Evolutionary conservation across 2,113 vertebrate genomes (phyloP), one percentile per base, ranked within the genome.

Genomic region (Rhinopomastus cyanomelas): DNA sequence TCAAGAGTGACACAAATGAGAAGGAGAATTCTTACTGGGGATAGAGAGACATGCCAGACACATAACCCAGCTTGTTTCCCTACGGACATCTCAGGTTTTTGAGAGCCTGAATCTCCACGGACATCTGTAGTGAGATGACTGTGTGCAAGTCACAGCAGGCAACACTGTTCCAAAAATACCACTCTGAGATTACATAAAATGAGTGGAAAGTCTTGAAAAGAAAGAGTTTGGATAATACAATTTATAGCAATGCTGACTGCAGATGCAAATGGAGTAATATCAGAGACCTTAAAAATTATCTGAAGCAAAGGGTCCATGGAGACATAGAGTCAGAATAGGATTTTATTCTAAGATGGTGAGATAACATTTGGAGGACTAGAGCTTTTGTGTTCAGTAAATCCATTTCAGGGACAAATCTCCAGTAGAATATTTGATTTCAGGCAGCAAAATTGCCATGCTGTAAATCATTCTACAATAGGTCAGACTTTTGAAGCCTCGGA

Each of bases 211-310:
- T 29, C 34, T 65, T 59, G 57, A 79, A 34, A 51, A 69, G 25
- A 69, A 69, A 53, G 23, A 7, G 34, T 77, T 90, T 93, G 86
- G 82, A 84, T 89, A 76, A 78, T 91, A 85, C 51, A 78, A 68
- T 94, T 94, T 91, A 81, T 81, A 69, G 73, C 77, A 92, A 68
- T 95, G 86, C 57, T 66, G 73, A 39, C 53, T 85, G 65, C 18
- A 76, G 93, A 93, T 91, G 83, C 77, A 91, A 94, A 95, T 84
- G 49, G 84, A 92, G 79, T 59, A 16, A 22, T 88, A 85, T 61
- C 80, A 55, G 62, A 69, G 77, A 89, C 92, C 92, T 94, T 95
- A 94, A 93, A 85, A 91, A 81, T 48, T n/a, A 94, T 78, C 66
- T 42, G 77, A 91, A 72, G 66, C 37, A 68, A 86, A 34, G 42